A percentile compares a stretch with the other conserved stretches of the same genome.
phyloP scores from a whole-genome alignment of 2,797 vertebrate species.

The Tadarida brasiliensis region DNA sequence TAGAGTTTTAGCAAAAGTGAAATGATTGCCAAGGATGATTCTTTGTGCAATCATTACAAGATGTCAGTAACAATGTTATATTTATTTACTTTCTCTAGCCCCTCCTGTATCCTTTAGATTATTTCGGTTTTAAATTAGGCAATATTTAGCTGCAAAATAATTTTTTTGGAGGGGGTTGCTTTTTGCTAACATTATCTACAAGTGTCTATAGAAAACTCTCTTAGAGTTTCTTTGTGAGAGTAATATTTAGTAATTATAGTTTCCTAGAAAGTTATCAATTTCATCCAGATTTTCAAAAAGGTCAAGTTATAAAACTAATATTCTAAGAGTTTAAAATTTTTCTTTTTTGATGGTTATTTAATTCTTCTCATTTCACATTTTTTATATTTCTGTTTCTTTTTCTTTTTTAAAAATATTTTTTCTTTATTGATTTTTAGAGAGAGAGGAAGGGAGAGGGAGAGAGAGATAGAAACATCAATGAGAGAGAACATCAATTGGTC shows the following conservation, averaged over 20 bases:
- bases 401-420: no score
- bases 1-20: neutral
- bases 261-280: neutral
- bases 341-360: neutral
- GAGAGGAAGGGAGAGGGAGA: no score
- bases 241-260: neutral
- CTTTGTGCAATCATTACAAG: neutral
- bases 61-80: neutral
- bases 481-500: no score
- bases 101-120: neutral
- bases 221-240: neutral
- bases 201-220: neutral
- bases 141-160: neutral
- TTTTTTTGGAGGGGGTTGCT: neutral
- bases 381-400: neutral
- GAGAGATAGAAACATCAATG: no score
- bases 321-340: neutral
- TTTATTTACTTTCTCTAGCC: neutral
- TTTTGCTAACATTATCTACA: neutral
- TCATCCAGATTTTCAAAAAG: neutral
- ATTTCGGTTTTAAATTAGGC: neutral
- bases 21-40: neutral
- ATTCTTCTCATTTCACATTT: neutral
- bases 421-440: no score
- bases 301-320: neutral